Percentiles rank a stretch among this genome's conserved stretches.
Evolutionary conservation across 2,797 vertebrate genomes (phyloP).

Genomic region (Alauda arvensis): DNA sequence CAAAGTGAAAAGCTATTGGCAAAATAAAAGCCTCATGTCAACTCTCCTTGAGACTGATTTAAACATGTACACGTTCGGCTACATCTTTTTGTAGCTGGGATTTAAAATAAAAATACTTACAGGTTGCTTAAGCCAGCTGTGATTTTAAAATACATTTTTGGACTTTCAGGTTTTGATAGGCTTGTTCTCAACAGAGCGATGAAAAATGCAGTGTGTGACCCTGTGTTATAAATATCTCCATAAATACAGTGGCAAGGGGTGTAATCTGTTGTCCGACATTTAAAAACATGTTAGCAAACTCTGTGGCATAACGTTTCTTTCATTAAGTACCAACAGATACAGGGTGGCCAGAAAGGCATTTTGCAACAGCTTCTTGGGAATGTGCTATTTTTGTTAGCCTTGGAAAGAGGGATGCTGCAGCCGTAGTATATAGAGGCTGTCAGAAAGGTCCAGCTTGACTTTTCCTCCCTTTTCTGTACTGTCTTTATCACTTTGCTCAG

Average conservation of each 20-base stretch:
- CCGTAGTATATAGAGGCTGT: constrained; percentile 69
- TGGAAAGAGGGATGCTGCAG: constrained; percentile 59
- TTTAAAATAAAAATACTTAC: not conserved
- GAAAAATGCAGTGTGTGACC: not conserved
- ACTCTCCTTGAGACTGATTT: constrained; percentile 51
- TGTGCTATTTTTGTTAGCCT: constrained; percentile 49
- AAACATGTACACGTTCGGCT: constrained; percentile 39
- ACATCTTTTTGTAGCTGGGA: not conserved
- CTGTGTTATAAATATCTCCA: not conserved
- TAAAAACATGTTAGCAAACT: constrained; percentile 9
- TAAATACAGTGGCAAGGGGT: not conserved
- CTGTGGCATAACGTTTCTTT: not conserved
- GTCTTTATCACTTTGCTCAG: constrained; percentile 91
- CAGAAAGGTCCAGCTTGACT: constrained; percentile 77
- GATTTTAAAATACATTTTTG: constrained; percentile 17
- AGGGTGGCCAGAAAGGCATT: constrained; percentile 15
- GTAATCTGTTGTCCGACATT: constrained; percentile 1
- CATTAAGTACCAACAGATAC: constrained; percentile 18
- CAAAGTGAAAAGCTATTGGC: constrained; percentile 76
- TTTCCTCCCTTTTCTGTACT: constrained; percentile 69
- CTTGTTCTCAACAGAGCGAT: not conserved
- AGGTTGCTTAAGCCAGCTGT: constrained; percentile 7
- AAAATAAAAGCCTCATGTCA: constrained; percentile 52
- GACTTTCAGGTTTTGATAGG: not conserved
- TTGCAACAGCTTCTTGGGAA: constrained; percentile 32